Conservation (phyloP, 2,888 invertebrate genomes). For the Eutolmus rufibarbis region DNA sequence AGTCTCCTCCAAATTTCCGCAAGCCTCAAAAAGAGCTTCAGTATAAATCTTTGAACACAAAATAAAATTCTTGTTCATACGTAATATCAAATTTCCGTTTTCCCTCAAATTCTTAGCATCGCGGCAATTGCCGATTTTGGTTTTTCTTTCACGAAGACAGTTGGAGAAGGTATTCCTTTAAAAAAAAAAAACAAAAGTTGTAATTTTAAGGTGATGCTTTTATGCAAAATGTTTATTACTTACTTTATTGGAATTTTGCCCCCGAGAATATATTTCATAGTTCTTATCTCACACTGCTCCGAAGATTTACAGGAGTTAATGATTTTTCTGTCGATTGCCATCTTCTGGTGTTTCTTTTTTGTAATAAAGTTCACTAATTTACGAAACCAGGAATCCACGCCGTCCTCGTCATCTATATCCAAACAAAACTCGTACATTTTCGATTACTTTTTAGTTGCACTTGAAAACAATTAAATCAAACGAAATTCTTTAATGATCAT, state of each 20-base stretch:
- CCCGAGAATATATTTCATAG: not conserved
- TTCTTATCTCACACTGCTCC: not conserved
- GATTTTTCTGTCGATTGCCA: not conserved
- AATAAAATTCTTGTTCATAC: slow-evolving; percentile 46
- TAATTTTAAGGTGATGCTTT: not conserved
- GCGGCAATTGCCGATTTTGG: not conserved
- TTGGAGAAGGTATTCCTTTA: not conserved
- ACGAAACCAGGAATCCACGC: too few relatives aligned
- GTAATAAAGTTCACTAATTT: not conserved
- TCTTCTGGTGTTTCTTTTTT: not conserved
- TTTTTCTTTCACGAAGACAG: not conserved
- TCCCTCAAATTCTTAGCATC: slow-evolving; percentile 51
- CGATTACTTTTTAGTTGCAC: not conserved
- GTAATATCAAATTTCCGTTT: slow-evolving; percentile 53
- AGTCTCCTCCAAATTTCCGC: slow-evolving; percentile 49
- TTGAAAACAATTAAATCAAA: not conserved
- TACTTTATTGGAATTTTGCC: not conserved
- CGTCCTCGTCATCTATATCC: too few relatives aligned
- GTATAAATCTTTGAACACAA: slow-evolving; percentile 55
- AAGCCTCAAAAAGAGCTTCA: slow-evolving; percentile 54
- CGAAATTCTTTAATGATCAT: not conserved
- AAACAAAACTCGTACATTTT: not conserved
- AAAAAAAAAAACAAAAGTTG: not conserved
- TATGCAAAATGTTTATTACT: not conserved
- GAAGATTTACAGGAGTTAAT: not conserved